A percentile compares a stretch with the other conserved stretches of the same genome.
phyloP scores from a whole-genome alignment of 2,888 invertebrate genomes.

The Dolomedes plantarius region DNA sequence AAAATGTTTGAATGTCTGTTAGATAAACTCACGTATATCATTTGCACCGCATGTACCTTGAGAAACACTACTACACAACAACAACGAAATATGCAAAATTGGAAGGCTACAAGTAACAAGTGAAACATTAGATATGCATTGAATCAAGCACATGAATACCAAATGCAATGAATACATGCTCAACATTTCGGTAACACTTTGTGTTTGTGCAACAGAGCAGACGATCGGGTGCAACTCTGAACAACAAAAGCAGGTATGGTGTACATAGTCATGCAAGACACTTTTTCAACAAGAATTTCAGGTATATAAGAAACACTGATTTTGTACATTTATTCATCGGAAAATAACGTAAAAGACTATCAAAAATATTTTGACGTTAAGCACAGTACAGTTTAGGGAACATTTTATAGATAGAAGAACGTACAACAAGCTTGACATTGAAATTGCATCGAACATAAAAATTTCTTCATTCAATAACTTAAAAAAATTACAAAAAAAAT shows the following conservation, averaged over 20 bases:
- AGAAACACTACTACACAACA: conserved; percentile 7
- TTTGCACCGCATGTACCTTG: conserved; percentile 2
- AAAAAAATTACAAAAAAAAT: too few relatives aligned
- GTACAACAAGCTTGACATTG: too few relatives aligned
- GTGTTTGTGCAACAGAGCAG: background rate
- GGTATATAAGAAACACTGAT: too few relatives aligned
- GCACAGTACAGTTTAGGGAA: too few relatives aligned
- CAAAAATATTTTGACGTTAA: too few relatives aligned
- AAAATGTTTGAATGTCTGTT: background rate
- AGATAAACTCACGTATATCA: background rate
- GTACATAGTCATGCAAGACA: background rate
- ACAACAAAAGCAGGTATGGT: background rate
- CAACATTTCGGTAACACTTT: background rate
- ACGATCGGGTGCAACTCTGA: background rate
- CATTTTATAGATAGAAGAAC: too few relatives aligned
- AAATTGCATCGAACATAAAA: too few relatives aligned
- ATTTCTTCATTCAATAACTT: too few relatives aligned
- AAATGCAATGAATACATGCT: conserved; percentile 4
- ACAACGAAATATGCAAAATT: conserved; percentile 4
- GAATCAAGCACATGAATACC: background rate
- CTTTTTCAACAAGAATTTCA: background rate
- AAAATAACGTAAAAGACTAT: too few relatives aligned
- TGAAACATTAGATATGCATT: background rate
- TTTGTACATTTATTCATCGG: too few relatives aligned
- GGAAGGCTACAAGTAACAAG: background rate